These are phyloP conservation scores for Pipistrellus nathusii DNA, from an alignment of 2,797 vertebrate species.

Conservation along the genomic window DNA sequence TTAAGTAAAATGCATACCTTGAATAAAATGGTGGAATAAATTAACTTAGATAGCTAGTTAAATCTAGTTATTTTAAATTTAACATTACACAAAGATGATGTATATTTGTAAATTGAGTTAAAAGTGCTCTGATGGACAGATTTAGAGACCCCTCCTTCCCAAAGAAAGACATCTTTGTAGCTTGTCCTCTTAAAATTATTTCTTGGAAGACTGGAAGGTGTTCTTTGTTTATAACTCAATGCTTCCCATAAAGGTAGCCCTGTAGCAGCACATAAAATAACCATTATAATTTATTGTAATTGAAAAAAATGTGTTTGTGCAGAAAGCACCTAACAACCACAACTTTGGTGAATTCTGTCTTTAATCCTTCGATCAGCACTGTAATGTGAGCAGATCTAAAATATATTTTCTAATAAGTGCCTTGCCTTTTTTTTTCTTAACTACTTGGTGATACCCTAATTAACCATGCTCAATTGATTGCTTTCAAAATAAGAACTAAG, in stretches of 20 bases:
- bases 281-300: conserved; percentile 72
- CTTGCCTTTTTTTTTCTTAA: conserved; percentile 70
- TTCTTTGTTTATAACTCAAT: conserved; percentile 68
- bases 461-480: conserved; percentile 89
- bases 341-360: conserved; percentile 40
- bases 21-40: conserved; percentile 27
- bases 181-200: conserved; percentile 62
- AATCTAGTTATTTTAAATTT: conserved; percentile 39
- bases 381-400: conserved; percentile 62
- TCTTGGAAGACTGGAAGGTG: conserved; percentile 55
- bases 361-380: conserved; percentile 47
- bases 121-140: conserved; percentile 59
- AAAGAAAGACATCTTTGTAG: conserved; percentile 41
- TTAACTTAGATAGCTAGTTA: conserved; percentile 36
- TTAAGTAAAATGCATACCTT: conserved; percentile 51
- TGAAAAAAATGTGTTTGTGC: conserved; percentile 71
- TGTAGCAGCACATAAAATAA: conserved; percentile 69
- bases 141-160: conserved; percentile 50
- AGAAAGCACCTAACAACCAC: conserved; percentile 60
- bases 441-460: conserved; percentile 88
- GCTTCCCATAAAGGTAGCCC: conserved; percentile 64
- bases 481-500: conserved; percentile 87
- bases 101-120: conserved; percentile 66
- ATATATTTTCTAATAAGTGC: conserved; percentile 66
- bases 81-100: conserved; percentile 45